A percentile compares a stretch with the other conserved stretches of the same genome.
Evolutionary conservation across 2,113 vertebrate species (phyloP).

Genomic region (Brevimyrus niger): DNA sequence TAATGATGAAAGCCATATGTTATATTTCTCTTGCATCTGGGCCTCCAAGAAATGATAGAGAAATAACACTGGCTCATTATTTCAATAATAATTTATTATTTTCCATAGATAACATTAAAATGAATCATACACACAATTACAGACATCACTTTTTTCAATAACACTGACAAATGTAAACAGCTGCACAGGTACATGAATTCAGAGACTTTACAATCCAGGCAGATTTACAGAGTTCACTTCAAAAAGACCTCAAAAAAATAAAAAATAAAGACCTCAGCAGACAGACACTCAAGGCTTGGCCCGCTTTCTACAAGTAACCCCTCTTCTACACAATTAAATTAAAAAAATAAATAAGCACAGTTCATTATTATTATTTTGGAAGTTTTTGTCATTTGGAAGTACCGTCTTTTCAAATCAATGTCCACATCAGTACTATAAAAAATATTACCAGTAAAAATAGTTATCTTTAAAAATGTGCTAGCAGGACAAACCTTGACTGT

Average conservation of each 20-base stretch:
- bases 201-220: conserved; percentile 64
- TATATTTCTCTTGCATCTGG: not conserved
- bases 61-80: not conserved
- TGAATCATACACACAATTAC: conserved; percentile 62
- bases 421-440: conserved; percentile 51
- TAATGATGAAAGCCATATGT: not conserved
- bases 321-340: conserved; percentile 48
- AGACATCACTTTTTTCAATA: conserved; percentile 62
- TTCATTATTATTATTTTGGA: conserved; percentile 50
- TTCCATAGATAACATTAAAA: conserved; percentile 69
- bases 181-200: conserved; percentile 59
- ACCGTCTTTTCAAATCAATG: conserved; percentile 51
- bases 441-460: conserved; percentile 75
- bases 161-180: conserved; percentile 67
- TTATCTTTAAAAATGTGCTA: conserved; percentile 69
- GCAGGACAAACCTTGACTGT: conserved; percentile 67
- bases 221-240: conserved; percentile 57
- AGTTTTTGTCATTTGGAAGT: conserved; percentile 54
- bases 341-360: conserved; percentile 53
- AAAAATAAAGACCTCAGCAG: conserved; percentile 38
- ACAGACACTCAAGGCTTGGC: conserved; percentile 63
- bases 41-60: not conserved
- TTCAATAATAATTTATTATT: conserved; percentile 60
- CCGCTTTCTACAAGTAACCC: conserved; percentile 63
- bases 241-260: conserved; percentile 28